Conservation (phyloP, 2,797 vertebrate species). For the Neostethus bicornis region DNA sequence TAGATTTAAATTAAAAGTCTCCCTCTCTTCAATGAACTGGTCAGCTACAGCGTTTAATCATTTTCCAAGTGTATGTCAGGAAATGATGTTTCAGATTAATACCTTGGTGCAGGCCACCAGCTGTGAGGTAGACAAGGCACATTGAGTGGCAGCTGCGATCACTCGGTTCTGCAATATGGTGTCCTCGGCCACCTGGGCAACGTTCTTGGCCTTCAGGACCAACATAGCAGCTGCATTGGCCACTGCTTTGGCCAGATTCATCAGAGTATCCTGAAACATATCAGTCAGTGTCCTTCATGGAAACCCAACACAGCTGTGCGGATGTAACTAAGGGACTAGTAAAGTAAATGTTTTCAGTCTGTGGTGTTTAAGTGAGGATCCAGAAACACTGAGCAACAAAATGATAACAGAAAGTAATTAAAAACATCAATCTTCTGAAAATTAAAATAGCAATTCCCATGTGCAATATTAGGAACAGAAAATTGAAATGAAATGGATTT, state of each 20-base stretch:
- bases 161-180: conserved; percentile 94
- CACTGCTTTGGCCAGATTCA: conserved; percentile 98
- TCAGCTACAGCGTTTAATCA: not conserved
- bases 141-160: conserved; percentile 96
- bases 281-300: conserved; percentile 67
- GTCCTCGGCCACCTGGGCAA: conserved; percentile 96
- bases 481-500: conserved; percentile 5
- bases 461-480: conserved; percentile 4
- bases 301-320: conserved; percentile 58
- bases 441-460: conserved; percentile 13
- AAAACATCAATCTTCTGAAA: too few relatives aligned
- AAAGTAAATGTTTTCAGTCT: conserved; percentile 34
- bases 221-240: conserved; percentile 98
- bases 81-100: conserved; percentile 35
- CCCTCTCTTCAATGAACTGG: not conserved
- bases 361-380: conserved; percentile 12
- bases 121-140: conserved; percentile 97
- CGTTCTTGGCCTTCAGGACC: conserved; percentile 98
- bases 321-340: conserved; percentile 35
- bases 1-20: not conserved
- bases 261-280: conserved; percentile 91
- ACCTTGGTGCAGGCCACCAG: conserved; percentile 99
- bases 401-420: not conserved
- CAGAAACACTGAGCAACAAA: conserved; percentile 1
- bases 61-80: conserved; percentile 13